phyloP scores from a whole-genome alignment of 1,140 invertebrate species.

The Gyrodactylus salaris region DNA sequence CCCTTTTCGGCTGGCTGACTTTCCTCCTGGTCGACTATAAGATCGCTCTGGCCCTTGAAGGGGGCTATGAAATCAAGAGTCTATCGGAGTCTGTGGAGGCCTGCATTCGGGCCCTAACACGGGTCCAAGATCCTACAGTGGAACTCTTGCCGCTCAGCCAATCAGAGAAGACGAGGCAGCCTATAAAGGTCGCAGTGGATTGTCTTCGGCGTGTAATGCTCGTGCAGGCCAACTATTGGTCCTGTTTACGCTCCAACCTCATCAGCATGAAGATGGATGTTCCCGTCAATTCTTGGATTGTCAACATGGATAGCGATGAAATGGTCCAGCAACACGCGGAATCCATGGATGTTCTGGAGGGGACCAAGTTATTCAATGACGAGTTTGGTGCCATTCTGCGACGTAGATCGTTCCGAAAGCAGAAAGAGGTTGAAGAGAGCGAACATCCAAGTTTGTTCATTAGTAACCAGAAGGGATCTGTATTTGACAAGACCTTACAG shows the following conservation, averaged over 20 bases:
- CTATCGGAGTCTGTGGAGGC: conserved; percentile 90
- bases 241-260: background rate
- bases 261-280: background rate
- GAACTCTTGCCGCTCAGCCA: background rate
- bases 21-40: conserved; percentile 29
- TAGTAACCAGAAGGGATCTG: background rate
- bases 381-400: background rate
- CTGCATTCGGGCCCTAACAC: conserved; percentile 50
- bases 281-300: background rate
- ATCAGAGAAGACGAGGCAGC: background rate
- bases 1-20: conserved; percentile 25
- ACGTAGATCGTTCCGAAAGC: background rate
- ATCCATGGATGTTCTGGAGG: background rate
- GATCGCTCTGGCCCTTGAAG: conserved; percentile 37
- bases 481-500: background rate
- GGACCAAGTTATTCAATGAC: background rate
- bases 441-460: background rate
- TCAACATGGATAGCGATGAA: background rate
- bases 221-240: background rate
- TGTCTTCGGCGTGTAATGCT: background rate
- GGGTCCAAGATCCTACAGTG: background rate
- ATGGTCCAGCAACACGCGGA: background rate
- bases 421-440: background rate
- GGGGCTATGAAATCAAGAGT: conserved; percentile 68
- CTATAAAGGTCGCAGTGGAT: background rate